phyloP scores from a whole-genome alignment of 2,888 invertebrate species.

The Celastrina argiolus region DNA sequence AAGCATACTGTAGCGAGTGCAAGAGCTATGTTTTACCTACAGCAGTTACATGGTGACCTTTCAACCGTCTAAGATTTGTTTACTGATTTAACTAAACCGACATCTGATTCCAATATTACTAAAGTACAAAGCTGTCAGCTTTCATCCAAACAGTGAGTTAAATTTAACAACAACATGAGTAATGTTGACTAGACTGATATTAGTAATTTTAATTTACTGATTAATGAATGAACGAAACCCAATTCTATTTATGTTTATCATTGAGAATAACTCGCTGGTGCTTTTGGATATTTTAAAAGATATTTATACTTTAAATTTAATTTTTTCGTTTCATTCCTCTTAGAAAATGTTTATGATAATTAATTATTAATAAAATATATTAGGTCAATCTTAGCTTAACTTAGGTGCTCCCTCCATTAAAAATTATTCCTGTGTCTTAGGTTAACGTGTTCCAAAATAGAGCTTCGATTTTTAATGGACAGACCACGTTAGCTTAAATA shows the following conservation, averaged over 20 bases:
- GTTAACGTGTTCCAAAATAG: constrained; percentile 22
- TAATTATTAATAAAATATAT: constrained; percentile 45
- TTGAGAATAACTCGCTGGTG: constrained; percentile 51
- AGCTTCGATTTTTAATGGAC: constrained; percentile 47
- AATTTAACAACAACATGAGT: constrained; percentile 29
- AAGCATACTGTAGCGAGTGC: constrained; percentile 8
- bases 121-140: constrained; percentile 28
- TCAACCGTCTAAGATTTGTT: background rate
- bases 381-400: constrained; percentile 61
- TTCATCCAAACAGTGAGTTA: constrained; percentile 30
- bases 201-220: constrained; percentile 25
- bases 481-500: constrained; percentile 63
- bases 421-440: constrained; percentile 31
- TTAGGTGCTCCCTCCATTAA: constrained; percentile 67
- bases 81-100: background rate
- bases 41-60: background rate
- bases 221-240: constrained; percentile 28
- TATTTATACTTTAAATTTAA: constrained; percentile 48
- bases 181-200: constrained; percentile 29
- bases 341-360: constrained; percentile 64
- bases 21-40: background rate
- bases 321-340: constrained; percentile 77
- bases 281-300: constrained; percentile 71
- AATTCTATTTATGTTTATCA: constrained; percentile 28
- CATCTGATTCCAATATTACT: background rate